Conservation (phyloP, 2,797 vertebrate genomes). For the Rhinoraja longicauda region DNA sequence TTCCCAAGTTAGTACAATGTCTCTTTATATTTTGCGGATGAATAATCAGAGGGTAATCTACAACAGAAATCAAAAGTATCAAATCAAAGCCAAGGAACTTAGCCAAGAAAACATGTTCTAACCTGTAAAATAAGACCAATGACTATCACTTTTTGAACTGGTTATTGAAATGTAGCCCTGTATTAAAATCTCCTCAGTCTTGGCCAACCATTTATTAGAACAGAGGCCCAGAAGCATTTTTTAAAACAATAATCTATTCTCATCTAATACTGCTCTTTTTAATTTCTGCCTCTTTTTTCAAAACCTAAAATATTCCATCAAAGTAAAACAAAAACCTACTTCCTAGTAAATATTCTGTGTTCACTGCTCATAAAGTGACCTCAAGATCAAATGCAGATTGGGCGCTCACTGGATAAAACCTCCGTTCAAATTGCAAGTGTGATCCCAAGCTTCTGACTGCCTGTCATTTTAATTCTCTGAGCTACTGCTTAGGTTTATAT, state of each 20-base stretch:
- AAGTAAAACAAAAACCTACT: not conserved
- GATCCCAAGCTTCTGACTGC: not conserved
- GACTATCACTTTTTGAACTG: not conserved
- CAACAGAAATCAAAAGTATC: not conserved
- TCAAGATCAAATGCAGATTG: not conserved
- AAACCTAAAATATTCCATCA: not conserved
- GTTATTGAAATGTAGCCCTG: not conserved
- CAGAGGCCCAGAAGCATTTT: not conserved
- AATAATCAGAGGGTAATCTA: not conserved
- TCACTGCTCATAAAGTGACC: not conserved
- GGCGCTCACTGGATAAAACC: not conserved
- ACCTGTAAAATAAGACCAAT: not conserved
- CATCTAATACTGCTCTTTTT: not conserved
- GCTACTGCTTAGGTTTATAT: not conserved
- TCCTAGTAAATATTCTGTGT: not conserved
- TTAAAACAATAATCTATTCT: not conserved
- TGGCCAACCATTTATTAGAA: not conserved
- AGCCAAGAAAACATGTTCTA: not conserved
- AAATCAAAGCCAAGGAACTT: slow-evolving; percentile 18
- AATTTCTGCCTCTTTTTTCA: not conserved
- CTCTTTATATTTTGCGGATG: not conserved
- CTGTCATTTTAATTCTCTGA: not conserved
- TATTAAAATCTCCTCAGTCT: not conserved
- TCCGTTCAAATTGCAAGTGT: not conserved
- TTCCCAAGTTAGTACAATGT: not conserved